These are phyloP conservation scores for Semnornis frantzii DNA, from an alignment of 2,113 vertebrate species.

Conservation along the genomic window DNA sequence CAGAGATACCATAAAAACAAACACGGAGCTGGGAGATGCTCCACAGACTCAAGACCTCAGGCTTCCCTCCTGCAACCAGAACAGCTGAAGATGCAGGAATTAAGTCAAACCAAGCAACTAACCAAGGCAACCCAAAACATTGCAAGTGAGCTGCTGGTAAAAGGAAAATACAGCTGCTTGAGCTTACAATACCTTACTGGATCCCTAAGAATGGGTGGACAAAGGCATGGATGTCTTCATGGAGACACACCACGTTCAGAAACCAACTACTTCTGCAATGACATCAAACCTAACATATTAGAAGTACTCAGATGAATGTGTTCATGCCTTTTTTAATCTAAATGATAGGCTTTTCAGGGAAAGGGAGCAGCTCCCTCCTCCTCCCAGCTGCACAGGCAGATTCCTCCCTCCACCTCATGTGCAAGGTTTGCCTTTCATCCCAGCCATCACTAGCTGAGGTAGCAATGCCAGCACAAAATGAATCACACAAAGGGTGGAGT, in stretches of 20 bases:
- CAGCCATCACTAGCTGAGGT: background rate
- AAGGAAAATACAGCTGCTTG: background rate
- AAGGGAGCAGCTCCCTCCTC: background rate
- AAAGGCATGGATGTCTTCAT: background rate
- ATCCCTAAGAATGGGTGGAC: background rate
- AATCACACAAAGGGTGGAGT: background rate
- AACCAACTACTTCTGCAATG: background rate
- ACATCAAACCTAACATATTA: background rate
- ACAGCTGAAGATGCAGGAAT: background rate
- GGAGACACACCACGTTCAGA: background rate
- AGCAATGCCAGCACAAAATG: background rate
- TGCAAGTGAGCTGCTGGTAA: background rate
- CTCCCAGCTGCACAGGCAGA: background rate
- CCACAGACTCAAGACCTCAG: background rate
- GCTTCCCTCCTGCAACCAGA: background rate
- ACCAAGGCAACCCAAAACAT: background rate
- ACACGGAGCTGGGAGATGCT: background rate
- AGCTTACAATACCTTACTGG: background rate
- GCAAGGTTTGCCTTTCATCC: background rate
- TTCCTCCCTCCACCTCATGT: background rate
- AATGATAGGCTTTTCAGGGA: background rate
- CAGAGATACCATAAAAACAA: background rate
- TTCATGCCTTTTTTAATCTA: background rate
- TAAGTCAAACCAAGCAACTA: background rate
- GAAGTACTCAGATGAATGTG: background rate